phyloP scores from a whole-genome alignment of 1,140 invertebrate genomes.

The Sipha flava region DNA sequence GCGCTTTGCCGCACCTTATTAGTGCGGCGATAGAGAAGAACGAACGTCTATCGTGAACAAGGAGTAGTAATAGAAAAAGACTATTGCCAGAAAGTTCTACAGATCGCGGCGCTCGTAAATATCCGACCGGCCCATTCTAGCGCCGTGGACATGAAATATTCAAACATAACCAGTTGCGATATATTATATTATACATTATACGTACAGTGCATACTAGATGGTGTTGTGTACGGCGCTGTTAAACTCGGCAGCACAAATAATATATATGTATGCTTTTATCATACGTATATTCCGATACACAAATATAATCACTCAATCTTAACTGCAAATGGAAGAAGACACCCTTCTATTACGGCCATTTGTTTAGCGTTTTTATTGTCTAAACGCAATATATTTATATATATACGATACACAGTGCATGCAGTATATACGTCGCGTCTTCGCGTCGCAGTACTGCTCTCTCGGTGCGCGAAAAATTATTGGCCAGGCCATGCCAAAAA shows the following conservation, averaged over 20 bases:
- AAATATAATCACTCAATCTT: conserved; percentile 17
- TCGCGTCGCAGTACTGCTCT: background rate
- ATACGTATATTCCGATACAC: background rate
- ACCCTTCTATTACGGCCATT: background rate
- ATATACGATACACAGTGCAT: background rate
- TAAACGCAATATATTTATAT: no score
- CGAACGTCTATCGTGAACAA: background rate
- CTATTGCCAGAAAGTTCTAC: background rate
- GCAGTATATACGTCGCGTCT: background rate
- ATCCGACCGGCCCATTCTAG: background rate
- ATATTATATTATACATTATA: no score
- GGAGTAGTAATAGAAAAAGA: background rate
- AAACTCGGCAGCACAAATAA: no score
- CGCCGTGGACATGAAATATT: background rate
- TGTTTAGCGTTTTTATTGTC: conserved; percentile 11
- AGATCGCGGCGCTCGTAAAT: background rate
- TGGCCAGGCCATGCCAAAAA: background rate
- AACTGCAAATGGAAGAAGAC: background rate
- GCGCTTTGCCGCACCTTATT: background rate
- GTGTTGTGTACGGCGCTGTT: no score
- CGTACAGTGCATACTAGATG: no score
- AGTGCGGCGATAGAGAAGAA: background rate
- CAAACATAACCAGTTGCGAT: conserved; percentile 7
- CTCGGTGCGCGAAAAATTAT: background rate
- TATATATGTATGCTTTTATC: background rate